Percentiles rank a stretch among this genome's conserved stretches.
Conservation (phyloP, 2,113 vertebrate species). For the Nettapus auritus region DNA sequence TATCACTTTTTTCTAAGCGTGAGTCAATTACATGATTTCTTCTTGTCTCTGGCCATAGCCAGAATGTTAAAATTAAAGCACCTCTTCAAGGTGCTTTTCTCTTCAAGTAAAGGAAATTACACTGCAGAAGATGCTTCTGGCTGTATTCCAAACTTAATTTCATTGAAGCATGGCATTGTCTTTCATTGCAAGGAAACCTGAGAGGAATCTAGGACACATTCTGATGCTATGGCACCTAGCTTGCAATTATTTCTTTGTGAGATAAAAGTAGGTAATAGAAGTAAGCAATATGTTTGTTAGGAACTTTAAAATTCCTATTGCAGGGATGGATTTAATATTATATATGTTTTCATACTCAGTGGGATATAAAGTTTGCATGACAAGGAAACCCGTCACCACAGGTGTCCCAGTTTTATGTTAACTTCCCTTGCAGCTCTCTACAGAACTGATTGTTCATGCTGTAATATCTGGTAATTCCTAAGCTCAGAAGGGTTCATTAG, state of each 20-base stretch:
- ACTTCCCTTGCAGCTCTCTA: neutral
- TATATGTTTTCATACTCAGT: neutral
- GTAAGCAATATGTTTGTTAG: neutral
- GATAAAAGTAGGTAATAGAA: neutral
- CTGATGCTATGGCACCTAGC: neutral
- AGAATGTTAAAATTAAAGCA: neutral
- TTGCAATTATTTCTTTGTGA: neutral
- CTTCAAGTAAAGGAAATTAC: conserved; percentile 12
- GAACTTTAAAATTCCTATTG: neutral
- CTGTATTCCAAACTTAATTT: conserved; percentile 26
- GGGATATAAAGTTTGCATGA: neutral
- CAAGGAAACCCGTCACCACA: neutral
- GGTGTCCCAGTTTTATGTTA: neutral
- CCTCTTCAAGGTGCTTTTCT: too few relatives aligned
- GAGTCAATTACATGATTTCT: neutral
- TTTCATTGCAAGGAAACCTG: neutral
- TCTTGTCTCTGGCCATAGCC: neutral
- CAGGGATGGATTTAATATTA: neutral
- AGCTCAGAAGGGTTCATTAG: neutral
- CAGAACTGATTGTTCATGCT: neutral
- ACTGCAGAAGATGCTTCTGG: neutral
- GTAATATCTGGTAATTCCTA: neutral
- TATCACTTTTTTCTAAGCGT: neutral
- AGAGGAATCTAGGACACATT: neutral
- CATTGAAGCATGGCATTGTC: neutral